Evolutionary conservation across 2,888 invertebrate genomes (phyloP).

Genomic region (Hylaea fasciaria): DNA sequence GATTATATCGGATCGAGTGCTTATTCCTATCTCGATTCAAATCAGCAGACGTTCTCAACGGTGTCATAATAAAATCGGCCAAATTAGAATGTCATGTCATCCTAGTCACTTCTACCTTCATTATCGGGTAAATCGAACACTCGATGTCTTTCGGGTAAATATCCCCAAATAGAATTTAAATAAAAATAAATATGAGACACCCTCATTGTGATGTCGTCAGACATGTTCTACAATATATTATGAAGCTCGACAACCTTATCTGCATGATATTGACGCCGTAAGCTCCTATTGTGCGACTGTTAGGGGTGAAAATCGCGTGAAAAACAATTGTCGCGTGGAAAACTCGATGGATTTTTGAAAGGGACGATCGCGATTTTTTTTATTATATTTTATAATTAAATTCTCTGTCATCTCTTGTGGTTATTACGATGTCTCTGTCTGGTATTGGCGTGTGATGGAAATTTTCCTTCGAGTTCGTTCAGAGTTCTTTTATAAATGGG

Average conservation of each 20-base stretch:
- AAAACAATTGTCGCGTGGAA: conserved; percentile 41
- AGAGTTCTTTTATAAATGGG: conserved; percentile 65
- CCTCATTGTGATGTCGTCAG: conserved; percentile 77
- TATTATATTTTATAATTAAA: conserved; percentile 84
- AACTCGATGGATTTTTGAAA: conserved; percentile 62
- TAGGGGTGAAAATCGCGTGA: conserved; percentile 65
- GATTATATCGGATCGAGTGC: no score
- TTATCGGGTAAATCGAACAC: conserved; percentile 67
- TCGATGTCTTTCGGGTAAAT: conserved; percentile 70
- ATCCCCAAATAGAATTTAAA: conserved; percentile 74
- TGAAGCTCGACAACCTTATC: conserved; percentile 45
- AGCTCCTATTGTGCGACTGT: conserved; percentile 48
- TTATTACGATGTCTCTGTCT: conserved; percentile 72
- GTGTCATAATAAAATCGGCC: conserved; percentile 46
- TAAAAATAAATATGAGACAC: conserved; percentile 75
- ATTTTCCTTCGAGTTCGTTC: conserved; percentile 63
- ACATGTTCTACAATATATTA: conserved; percentile 78
- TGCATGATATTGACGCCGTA: conserved; percentile 35
- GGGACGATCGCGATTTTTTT: conserved; percentile 77
- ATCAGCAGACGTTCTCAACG: conserved; percentile 17
- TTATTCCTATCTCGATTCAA: conserved; percentile 35
- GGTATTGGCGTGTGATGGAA: conserved; percentile 78
- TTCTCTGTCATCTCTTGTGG: conserved; percentile 80
- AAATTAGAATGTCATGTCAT: conserved; percentile 65
- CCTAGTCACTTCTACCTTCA: conserved; percentile 58